A percentile compares a stretch with the other conserved stretches of the same genome.
Conservation (phyloP, 2,797 vertebrate genomes). For the Pristis pectinata region DNA sequence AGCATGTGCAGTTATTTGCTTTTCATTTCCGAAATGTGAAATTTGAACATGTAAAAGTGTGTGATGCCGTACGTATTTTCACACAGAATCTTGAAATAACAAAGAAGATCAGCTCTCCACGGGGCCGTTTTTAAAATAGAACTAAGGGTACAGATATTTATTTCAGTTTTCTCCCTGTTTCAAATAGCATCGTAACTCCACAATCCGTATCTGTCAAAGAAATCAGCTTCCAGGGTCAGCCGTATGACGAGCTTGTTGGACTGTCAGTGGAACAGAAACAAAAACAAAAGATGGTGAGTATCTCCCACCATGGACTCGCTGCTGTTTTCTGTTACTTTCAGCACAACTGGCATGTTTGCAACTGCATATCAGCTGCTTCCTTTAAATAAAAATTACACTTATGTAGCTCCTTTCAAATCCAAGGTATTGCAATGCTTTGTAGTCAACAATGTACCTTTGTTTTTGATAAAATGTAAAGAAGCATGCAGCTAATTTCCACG, state of each 20-base stretch:
- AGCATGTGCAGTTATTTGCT: too few relatives aligned
- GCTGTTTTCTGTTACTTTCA: background rate
- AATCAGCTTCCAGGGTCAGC: constrained; percentile 23
- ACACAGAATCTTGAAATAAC: background rate
- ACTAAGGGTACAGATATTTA: background rate
- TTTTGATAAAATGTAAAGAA: background rate
- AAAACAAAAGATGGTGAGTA: background rate
- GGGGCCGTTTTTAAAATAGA: background rate
- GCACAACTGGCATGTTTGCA: background rate
- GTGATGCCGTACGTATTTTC: background rate
- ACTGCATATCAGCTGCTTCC: background rate
- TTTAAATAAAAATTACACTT: background rate
- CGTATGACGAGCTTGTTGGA: background rate
- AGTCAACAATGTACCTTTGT: background rate
- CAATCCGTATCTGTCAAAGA: background rate
- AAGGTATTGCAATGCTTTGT: background rate
- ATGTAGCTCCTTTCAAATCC: background rate
- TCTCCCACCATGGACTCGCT: background rate
- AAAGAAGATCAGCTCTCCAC: background rate
- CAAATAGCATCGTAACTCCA: background rate
- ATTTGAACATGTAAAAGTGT: background rate
- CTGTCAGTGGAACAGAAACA: background rate
- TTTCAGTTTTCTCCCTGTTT: background rate
- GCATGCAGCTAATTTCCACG: background rate
- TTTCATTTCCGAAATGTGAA: background rate